phyloP scores from a whole-genome alignment of 2,113 vertebrate genomes.

The Eubucco bourcierii region DNA sequence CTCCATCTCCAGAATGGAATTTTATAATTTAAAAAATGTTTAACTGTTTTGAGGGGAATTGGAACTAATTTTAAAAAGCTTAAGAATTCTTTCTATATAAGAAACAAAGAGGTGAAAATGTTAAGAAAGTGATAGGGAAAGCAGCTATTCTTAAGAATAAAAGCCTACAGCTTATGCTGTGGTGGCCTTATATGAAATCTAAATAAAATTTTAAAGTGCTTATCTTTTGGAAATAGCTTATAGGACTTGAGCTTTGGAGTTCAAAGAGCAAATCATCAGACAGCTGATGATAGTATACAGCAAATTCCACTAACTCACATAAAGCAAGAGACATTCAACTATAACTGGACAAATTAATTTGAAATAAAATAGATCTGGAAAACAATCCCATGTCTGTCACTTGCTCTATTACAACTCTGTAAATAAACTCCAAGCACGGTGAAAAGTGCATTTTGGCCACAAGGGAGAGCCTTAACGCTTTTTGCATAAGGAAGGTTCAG shows the following conservation, averaged over 20 bases:
- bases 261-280: not conserved
- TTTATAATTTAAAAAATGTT: not conserved
- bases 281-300: not conserved
- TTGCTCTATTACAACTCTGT: slow-evolving; percentile 23
- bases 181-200: not conserved
- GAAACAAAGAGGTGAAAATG: not conserved
- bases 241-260: not conserved
- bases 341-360: not conserved
- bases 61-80: not conserved
- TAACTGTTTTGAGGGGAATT: not conserved
- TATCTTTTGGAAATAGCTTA: not conserved
- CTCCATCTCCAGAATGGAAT: slow-evolving; percentile 18
- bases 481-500: not conserved
- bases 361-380: not conserved
- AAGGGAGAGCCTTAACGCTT: slow-evolving; percentile 4
- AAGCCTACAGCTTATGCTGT: not conserved
- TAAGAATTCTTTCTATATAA: not conserved
- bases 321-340: not conserved
- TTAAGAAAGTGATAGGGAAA: not conserved
- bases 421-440: not conserved
- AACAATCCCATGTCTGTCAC: not conserved
- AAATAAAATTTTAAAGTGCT: not conserved
- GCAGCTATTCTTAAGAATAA: not conserved
- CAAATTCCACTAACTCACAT: not conserved
- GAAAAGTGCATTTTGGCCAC: slow-evolving; percentile 20